Evolutionary conservation across 1,140 invertebrate genomes (phyloP).

Genomic region (Eriocheir sinensis): DNA sequence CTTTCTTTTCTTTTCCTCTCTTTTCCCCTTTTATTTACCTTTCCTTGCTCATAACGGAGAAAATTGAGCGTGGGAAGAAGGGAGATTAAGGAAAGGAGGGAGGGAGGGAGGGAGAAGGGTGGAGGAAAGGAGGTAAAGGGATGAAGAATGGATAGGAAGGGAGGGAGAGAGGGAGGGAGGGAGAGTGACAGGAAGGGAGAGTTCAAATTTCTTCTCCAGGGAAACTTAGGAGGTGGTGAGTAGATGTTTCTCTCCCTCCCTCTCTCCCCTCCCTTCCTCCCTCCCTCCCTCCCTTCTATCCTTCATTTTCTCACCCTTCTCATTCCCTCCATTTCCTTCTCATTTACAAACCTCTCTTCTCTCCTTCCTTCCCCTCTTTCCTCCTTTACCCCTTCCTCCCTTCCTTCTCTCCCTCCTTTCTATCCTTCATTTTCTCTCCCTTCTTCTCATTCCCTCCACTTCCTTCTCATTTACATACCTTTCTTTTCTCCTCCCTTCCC

Average conservation of each 20-base stretch:
- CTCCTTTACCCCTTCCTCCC: neutral
- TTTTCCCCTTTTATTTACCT: too few species aligned
- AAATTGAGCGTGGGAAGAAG: conserved; percentile 22
- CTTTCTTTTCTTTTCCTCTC: too few species aligned
- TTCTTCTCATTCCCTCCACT: too few species aligned
- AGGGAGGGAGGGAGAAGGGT: neutral
- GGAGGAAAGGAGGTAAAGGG: neutral
- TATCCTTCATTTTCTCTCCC: neutral
- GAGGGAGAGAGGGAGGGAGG: neutral
- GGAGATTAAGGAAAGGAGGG: neutral
- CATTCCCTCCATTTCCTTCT: neutral
- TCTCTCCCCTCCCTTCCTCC: neutral
- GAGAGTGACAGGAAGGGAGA: neutral
- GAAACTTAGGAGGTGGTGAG: neutral
- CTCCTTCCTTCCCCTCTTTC: neutral
- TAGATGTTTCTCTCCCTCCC: neutral
- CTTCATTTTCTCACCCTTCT: neutral
- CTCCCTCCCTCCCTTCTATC: neutral
- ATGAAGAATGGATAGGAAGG: too few species aligned
- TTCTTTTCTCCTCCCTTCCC: too few species aligned
- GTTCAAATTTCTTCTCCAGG: neutral
- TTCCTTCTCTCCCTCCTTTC: neutral
- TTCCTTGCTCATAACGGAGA: too few species aligned
- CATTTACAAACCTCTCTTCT: neutral
- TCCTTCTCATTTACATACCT: too few species aligned